phyloP scores from a whole-genome alignment of 2,113 vertebrate species.

The Neoarius graeffei region DNA sequence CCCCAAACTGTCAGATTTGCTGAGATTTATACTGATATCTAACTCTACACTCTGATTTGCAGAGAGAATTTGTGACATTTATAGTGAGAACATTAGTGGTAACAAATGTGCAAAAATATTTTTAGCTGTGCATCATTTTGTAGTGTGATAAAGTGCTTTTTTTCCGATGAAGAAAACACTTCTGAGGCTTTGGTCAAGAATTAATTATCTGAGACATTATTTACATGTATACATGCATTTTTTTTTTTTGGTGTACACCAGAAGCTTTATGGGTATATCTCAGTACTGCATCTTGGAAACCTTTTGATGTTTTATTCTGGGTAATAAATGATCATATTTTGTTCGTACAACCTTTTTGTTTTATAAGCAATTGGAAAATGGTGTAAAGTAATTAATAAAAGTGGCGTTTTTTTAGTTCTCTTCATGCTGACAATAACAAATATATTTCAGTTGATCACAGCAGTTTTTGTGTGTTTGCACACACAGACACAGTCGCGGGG shows the following conservation, averaged over 20 bases:
- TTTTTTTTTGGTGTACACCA: too few relatives aligned
- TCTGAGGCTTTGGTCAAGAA: neutral
- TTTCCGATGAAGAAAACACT: neutral
- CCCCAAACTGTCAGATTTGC: neutral
- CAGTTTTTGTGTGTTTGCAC: constrained; percentile 16
- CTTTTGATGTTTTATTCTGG: neutral
- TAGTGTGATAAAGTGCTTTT: neutral
- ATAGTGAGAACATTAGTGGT: too few relatives aligned
- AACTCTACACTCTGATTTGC: neutral
- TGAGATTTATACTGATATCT: neutral
- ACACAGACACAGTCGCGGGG: neutral
- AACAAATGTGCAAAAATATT: neutral
- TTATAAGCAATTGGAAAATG: neutral
- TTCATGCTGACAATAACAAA: constrained; percentile 9
- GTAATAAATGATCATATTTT: neutral
- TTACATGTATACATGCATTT: too few relatives aligned
- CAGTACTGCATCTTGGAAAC: neutral
- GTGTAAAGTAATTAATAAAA: neutral
- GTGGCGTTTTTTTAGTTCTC: neutral
- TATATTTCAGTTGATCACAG: neutral
- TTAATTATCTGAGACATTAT: neutral
- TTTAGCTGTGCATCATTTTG: neutral
- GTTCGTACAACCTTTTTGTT: neutral
- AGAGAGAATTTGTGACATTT: too few relatives aligned
- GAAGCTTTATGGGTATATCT: neutral